Evolutionary conservation across 2,113 vertebrate genomes (phyloP), one percentile per base, ranked within the genome.

Genomic region (Seriola dumerili): DNA sequence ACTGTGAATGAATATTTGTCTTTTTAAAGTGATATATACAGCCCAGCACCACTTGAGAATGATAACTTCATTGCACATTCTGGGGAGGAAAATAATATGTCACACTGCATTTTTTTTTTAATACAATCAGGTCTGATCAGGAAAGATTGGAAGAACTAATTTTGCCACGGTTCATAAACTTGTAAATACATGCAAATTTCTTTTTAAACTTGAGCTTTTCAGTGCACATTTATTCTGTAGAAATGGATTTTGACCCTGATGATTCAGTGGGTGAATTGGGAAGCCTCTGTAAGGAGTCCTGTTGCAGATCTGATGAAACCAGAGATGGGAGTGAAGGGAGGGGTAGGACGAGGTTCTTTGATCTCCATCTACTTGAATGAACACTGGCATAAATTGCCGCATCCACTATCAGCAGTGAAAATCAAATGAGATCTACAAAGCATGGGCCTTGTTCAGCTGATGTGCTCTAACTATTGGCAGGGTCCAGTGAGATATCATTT

Each of bases 341-440:
- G 85, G 55, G 52, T 12, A 59, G 23, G 61, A 84, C 46, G 19
- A 76, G 74, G 8, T 46, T 72, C 88, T 92, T 94, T 92, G 91
- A 93, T 94, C 91, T 93, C 80, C 88, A 77, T 85, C 88, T 82
- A 74, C 85, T 93, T 85, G 87, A 93, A 90, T 89, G 88, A 92
- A 86, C 80, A 8, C 80, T 78, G 91, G 83, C 92, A 88, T 91
- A 92, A 92, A 93, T 89, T 90, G 91, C 83, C 2, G 63, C 85
- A 84, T 91, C 88, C 70, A 78, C 86, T 92, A 92, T 94, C 91
- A 85, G 86, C 73, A 67, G 69, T 48, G 81, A 92, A 85, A 94
- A 94, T 94, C 92, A 92, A 92, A 94, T 92, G 85, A 92, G 90
- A 92, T 91, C 88, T 92, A 91, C 90, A 93, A 92, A 90, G 89